Conservation (phyloP, 2,113 vertebrate species). For the Scomber scombrus region DNA sequence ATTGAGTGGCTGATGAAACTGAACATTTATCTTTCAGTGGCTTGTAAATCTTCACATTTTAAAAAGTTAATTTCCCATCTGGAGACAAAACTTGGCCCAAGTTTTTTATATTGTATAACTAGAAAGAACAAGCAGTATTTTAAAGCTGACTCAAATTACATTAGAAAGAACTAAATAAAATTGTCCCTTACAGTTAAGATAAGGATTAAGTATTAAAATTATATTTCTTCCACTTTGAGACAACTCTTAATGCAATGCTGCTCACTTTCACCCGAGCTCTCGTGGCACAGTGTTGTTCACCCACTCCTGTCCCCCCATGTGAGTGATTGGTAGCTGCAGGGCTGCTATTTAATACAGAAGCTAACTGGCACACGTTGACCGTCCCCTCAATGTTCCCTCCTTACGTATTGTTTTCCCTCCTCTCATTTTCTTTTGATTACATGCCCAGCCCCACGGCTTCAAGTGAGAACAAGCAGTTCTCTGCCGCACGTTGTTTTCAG, state of each 20-base stretch:
- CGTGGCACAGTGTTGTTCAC: conserved; percentile 11
- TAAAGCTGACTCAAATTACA: background rate
- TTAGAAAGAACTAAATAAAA: background rate
- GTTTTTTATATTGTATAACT: conserved; percentile 6
- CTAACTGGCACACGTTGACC: conserved; percentile 29
- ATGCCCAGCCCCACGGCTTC: conserved; percentile 1
- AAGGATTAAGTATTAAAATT: background rate
- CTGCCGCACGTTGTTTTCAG: background rate
- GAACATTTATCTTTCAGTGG: no score
- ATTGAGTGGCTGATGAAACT: no score
- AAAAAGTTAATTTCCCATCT: no score
- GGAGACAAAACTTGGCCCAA: background rate
- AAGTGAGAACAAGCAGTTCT: conserved; percentile 6
- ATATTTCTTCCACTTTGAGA: background rate
- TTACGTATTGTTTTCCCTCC: conserved; percentile 18
- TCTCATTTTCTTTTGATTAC: conserved; percentile 45
- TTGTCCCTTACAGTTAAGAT: background rate
- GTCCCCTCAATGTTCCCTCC: conserved; percentile 5
- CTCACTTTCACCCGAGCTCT: background rate
- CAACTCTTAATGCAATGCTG: background rate
- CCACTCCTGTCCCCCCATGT: conserved; percentile 8
- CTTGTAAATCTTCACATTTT: no score
- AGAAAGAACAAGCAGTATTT: background rate
- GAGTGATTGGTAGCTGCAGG: conserved; percentile 38
- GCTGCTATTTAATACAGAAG: conserved; percentile 24